Evolutionary conservation across 2,888 invertebrate species (phyloP).

Genomic region (Junonia oenone): DNA sequence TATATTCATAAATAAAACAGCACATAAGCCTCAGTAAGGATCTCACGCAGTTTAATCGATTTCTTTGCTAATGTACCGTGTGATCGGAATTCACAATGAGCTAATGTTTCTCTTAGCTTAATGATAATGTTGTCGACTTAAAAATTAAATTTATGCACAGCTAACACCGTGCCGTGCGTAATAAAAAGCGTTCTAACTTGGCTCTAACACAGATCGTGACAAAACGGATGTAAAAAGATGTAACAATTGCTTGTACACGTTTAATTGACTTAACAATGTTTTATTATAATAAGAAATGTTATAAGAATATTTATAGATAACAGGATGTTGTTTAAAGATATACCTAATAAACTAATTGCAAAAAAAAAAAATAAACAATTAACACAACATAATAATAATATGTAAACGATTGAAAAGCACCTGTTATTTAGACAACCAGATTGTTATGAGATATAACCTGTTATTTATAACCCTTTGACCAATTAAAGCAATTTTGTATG

Average conservation of each 20-base stretch:
- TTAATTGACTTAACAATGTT: background rate
- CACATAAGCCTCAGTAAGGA: constrained; percentile 3
- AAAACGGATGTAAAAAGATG: background rate
- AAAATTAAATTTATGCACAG: constrained; percentile 6
- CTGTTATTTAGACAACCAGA: constrained; percentile 10
- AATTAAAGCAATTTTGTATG: constrained; percentile 14
- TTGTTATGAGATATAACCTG: constrained; percentile 6
- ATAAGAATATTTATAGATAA: background rate
- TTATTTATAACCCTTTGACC: constrained; percentile 13
- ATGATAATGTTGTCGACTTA: constrained; percentile 4
- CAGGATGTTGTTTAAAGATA: too few relatives aligned
- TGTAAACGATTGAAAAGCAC: background rate
- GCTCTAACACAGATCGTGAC: background rate
- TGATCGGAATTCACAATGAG: constrained; percentile 17
- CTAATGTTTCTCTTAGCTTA: constrained; percentile 4
- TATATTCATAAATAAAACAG: constrained; percentile 7
- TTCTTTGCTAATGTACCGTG: constrained; percentile 14
- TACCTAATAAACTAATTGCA: too few relatives aligned
- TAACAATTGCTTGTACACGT: background rate
- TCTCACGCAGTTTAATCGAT: constrained; percentile 16
- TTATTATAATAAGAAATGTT: background rate
- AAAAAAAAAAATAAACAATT: too few relatives aligned
- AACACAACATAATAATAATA: background rate
- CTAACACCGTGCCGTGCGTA: background rate
- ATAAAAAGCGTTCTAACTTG: background rate